These are phyloP conservation scores for Motacilla tschutschensis DNA, from an alignment of 2,113 vertebrate genomes.

Conservation along the genomic window DNA sequence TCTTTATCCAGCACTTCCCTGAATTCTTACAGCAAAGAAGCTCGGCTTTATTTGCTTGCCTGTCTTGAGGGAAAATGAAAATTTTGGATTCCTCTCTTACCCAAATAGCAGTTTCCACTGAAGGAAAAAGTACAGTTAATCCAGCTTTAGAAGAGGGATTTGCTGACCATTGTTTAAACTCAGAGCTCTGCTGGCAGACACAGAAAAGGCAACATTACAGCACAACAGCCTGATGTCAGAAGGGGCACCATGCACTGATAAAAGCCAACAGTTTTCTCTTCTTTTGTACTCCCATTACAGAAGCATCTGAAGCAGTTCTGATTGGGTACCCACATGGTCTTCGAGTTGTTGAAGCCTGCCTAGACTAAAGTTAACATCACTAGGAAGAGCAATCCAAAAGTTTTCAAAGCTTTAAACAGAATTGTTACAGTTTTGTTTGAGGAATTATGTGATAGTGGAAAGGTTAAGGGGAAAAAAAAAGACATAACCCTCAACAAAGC, in stretches of 20 bases:
- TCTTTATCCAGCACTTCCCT: background rate
- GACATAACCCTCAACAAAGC: background rate
- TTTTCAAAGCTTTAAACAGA: background rate
- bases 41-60: background rate
- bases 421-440: background rate
- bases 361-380: background rate
- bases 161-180: slow-evolving; percentile 59
- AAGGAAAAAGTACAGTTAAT: slow-evolving; percentile 68
- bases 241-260: slow-evolving; percentile 11
- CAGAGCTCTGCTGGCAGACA: slow-evolving; percentile 36
- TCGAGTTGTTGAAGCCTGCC: background rate
- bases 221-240: slow-evolving; percentile 21
- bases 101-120: slow-evolving; percentile 45
- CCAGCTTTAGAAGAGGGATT: slow-evolving; percentile 59
- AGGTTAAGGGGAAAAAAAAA: background rate
- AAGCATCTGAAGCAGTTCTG: background rate
- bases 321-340: background rate
- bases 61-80: slow-evolving; percentile 26
- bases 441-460: background rate
- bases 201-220: slow-evolving; percentile 34
- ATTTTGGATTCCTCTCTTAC: slow-evolving; percentile 36
- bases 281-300: background rate
- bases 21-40: background rate
- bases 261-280: background rate
- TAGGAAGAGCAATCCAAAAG: background rate